phyloP scores from a whole-genome alignment of 2,797 vertebrate species.

The Netta rufina region DNA sequence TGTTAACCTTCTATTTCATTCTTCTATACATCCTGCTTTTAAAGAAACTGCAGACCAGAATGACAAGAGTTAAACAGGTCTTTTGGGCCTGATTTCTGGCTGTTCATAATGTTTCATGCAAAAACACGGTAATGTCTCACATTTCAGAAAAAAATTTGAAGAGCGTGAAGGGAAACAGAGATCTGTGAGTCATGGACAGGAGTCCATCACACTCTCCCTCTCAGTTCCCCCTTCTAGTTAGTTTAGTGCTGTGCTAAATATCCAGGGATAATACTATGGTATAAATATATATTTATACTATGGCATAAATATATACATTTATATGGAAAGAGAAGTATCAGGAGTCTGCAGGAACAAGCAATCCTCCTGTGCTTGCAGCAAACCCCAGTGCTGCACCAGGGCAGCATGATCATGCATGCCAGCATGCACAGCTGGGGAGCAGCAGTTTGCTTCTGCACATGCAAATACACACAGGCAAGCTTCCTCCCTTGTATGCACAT shows the following conservation, averaged over 20 bases:
- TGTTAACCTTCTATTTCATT: background rate
- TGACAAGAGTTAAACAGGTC: background rate
- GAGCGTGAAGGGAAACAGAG: background rate
- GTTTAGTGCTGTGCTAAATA: background rate
- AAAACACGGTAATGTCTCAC: background rate
- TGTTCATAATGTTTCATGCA: background rate
- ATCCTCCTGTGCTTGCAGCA: background rate
- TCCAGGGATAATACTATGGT: background rate
- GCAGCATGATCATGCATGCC: fast-evolving
- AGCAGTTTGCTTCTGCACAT: background rate
- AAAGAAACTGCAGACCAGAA: background rate
- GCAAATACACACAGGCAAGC: background rate
- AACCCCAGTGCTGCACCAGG: fast-evolving
- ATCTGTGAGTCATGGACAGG: background rate
- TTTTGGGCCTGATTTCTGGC: background rate
- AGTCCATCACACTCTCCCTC: background rate
- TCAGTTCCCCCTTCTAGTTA: background rate
- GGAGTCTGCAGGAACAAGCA: background rate
- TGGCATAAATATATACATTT: too few species aligned
- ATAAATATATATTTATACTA: too few species aligned
- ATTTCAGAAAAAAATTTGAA: background rate
- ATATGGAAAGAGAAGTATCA: too few species aligned
- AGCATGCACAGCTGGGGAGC: background rate
- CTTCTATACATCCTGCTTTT: background rate
- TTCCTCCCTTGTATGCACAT: background rate